Base-by-base conservation (phyloP, 2,888 invertebrate genomes). In the Cetonia aurata region DNA sequence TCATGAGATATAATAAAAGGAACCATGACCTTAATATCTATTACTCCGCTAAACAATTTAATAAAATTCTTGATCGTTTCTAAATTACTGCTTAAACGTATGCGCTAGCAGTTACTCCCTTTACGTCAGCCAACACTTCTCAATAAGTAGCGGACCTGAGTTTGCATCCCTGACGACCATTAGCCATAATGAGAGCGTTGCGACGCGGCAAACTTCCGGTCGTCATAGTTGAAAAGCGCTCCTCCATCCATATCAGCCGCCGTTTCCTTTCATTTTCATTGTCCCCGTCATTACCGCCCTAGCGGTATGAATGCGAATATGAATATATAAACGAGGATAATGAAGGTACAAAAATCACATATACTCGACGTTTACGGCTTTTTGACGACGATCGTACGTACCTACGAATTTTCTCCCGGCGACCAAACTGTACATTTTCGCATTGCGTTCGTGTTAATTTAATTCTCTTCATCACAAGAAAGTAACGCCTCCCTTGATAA, bases 221-320 rank as follows among this genome's bases (percentile, higher is more conserved):
- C 77, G 79, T 78, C 79, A 76, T 78, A 78, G 77, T 74, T 79
- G 79, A 79, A 79, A 79, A 78, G 79, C 77, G 76, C 74, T 75
- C 78, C 77, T 79, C 76, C 79, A 79, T 79, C 77, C 78, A 77
- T 76, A 78, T 78, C 77, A 77, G 73, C 76, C 74, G 73, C 67
- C 75, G 76, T 78, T 77, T 76, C 77, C 76, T 78, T 78, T 77
- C 76, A 77, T 78, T 78, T 77, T 76, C 74, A 77, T 76, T 75
- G 74, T 75, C 72, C 75, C 77, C 76, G 77, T 78, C 77, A 77
- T 75, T 75, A 73, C 73, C 55, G 17, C 46, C 33, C 44, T 13
- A 44, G 44, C 42, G 42, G 53, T 56, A 41, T 52, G 46, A 70
- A 59, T 57, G 57, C 66, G 42, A 57, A 56, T 66, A 70, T 71